Percentiles rank a stretch among this genome's conserved stretches.
These are phyloP conservation scores for Ancistrus triradiatus DNA, from an alignment of 2,113 vertebrate species.

Conservation along the genomic window DNA sequence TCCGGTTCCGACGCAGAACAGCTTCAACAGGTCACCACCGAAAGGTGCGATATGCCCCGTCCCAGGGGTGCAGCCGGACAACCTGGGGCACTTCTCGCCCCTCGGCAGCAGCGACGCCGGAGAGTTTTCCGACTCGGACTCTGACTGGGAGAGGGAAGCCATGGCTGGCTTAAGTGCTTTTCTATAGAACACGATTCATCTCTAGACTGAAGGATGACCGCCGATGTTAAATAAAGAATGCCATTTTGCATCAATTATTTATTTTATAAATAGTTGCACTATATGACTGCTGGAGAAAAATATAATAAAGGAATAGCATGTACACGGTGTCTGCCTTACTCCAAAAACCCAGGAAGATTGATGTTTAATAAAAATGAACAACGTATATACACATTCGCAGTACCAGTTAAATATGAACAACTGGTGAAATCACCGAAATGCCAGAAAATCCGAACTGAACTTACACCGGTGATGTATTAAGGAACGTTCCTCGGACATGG, in stretches of 20 bases:
- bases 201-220: too few species aligned
- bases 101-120: slow-evolving; percentile 57
- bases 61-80: slow-evolving; percentile 38
- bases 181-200: slow-evolving; percentile 32
- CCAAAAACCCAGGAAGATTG: slow-evolving; percentile 24
- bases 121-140: slow-evolving; percentile 73
- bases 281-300: slow-evolving; percentile 29
- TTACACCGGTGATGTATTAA: slow-evolving; percentile 47
- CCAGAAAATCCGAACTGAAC: slow-evolving; percentile 20
- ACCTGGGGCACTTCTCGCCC: slow-evolving; percentile 64
- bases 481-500: not conserved
- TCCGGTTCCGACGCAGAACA: slow-evolving; percentile 57
- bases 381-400: slow-evolving; percentile 11
- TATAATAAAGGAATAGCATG: slow-evolving; percentile 12
- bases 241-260: slow-evolving; percentile 37
- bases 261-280: slow-evolving; percentile 46
- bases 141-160: slow-evolving; percentile 76
- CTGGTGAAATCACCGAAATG: slow-evolving; percentile 40
- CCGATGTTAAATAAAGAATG: not conserved
- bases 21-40: slow-evolving; percentile 54
- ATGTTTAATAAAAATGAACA: slow-evolving; percentile 21
- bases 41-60: slow-evolving; percentile 46
- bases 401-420: slow-evolving; percentile 59
- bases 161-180: slow-evolving; percentile 63
- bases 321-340: slow-evolving; percentile 16